Evolutionary conservation across 2,113 vertebrate genomes (phyloP).

Genomic region (Nothoprocta pentlandii): DNA sequence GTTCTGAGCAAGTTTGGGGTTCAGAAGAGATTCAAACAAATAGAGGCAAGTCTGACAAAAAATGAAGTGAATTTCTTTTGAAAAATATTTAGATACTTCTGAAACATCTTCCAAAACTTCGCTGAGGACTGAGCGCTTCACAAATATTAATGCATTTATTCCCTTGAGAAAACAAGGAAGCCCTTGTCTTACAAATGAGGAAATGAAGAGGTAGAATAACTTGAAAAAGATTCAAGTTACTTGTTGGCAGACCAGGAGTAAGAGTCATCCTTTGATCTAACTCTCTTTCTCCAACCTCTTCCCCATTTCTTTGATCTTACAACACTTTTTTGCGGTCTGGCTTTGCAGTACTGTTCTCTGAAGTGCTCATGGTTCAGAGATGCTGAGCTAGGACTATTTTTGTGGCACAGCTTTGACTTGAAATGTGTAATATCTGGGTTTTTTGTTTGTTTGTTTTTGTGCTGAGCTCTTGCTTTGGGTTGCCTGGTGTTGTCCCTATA

Average conservation of each 20-base stretch:
- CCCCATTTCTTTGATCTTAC: conserved; percentile 32
- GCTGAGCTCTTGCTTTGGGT: background rate
- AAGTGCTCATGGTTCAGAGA: background rate
- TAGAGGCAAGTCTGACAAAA: background rate
- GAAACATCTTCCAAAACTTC: background rate
- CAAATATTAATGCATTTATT: conserved; percentile 9
- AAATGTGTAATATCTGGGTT: background rate
- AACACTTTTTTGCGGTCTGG: conserved; percentile 40
- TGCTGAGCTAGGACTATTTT: conserved; percentile 7
- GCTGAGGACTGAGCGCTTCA: background rate
- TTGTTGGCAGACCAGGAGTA: conserved; percentile 17
- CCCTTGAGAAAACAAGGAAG: background rate
- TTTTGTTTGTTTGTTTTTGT: background rate
- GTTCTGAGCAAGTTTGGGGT: background rate
- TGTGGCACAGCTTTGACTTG: background rate
- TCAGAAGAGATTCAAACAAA: background rate
- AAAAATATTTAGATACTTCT: background rate
- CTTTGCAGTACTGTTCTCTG: background rate
- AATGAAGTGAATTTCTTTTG: background rate
- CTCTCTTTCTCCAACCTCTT: background rate
- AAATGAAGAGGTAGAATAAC: conserved; percentile 4
- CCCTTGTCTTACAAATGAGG: background rate
- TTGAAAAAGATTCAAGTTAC: background rate
- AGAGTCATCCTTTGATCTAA: conserved; percentile 48
- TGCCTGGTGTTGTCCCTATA: background rate